Evolutionary conservation across 2,113 vertebrate genomes (phyloP), one percentile per base, ranked within the genome.

Genomic region (Perognathus longimembris): DNA sequence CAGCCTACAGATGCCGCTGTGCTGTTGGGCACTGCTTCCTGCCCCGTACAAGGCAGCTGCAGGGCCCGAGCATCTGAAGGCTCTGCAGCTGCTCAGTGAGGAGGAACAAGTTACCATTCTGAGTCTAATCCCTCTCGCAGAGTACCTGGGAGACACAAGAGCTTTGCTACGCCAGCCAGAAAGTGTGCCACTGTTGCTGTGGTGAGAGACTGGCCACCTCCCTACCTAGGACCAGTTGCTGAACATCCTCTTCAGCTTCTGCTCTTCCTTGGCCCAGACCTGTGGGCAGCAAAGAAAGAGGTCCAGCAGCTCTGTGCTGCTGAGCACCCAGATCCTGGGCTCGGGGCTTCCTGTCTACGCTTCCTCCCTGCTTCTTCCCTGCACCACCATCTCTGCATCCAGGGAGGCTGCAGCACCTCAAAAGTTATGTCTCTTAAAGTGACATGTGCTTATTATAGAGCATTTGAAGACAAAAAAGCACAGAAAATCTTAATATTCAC

Each of bases 231-330:
- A 76, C 82, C 88, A 54, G 8, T 79, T 93, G 90, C 77, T 88
- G 28, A 50, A 42, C 63, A 57, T 86, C 54, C 66, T 91, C 85
- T 90, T 89, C 50, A 59, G 38, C 87, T 95, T 67, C 50, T 92
- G 12, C n/a, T 69, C 36, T 91, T 88, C 63, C 59, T 59, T 90
- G 88, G 71, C 94, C 92, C 90, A 36, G 50, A 76, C 76, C 92
- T 89, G 88, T 67, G 82, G 77, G 70, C 74, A 79, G 80, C 85
- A 87, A 89, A 85, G 87, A 45, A 80, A 85, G 76, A 78, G 85
- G 87, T 85, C 93, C 71, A 14, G 32, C 69, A 94, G 89, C 84
- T 17, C 80, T 2, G 3, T 78, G 71, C 77, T 36, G 34, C 69
- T n/a, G 88, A 85, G n/a, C 74, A 54, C 22, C 34, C 79, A 64